Percentiles rank a stretch among this genome's conserved stretches.
These are phyloP conservation scores for Drepanosiphum platanoidis DNA, from an alignment of 2,888 invertebrate species.

Conservation along the genomic window DNA sequence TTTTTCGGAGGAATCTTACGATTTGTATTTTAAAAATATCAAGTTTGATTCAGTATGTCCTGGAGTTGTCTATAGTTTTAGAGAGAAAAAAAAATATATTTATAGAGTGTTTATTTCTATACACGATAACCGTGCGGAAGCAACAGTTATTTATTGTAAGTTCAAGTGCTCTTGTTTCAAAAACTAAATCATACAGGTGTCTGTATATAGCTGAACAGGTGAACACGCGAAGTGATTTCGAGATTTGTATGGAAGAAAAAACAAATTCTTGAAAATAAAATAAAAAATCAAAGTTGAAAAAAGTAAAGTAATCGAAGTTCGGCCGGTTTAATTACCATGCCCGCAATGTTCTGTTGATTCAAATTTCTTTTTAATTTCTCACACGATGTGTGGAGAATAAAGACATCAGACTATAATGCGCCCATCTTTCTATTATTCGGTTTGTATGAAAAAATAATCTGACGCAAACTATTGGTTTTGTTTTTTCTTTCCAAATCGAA, in stretches of 20 bases:
- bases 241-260: not conserved
- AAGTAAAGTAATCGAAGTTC: too few species aligned
- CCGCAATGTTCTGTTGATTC: too few species aligned
- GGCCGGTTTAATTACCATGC: too few species aligned
- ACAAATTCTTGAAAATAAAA: not conserved
- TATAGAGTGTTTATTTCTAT: not conserved
- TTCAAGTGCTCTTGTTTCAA: constrained; percentile 13
- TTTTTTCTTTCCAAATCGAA: too few species aligned
- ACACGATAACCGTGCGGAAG: not conserved
- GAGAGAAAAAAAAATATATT: not conserved
- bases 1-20: not conserved
- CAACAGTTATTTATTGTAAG: constrained; percentile 11
- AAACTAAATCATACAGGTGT: constrained; percentile 29
- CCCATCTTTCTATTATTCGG: too few species aligned
- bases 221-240: not conserved
- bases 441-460: too few species aligned
- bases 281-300: not conserved
- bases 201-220: not conserved
- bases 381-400: too few species aligned
- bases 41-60: not conserved
- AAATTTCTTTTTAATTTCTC: too few species aligned
- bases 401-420: too few species aligned
- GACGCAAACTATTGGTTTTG: too few species aligned
- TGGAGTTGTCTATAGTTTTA: not conserved
- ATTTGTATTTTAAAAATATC: not conserved